Evolutionary conservation across 2,113 vertebrate species (phyloP), one percentile per base, ranked within the genome.

Genomic region (Coreoperca whiteheadi): DNA sequence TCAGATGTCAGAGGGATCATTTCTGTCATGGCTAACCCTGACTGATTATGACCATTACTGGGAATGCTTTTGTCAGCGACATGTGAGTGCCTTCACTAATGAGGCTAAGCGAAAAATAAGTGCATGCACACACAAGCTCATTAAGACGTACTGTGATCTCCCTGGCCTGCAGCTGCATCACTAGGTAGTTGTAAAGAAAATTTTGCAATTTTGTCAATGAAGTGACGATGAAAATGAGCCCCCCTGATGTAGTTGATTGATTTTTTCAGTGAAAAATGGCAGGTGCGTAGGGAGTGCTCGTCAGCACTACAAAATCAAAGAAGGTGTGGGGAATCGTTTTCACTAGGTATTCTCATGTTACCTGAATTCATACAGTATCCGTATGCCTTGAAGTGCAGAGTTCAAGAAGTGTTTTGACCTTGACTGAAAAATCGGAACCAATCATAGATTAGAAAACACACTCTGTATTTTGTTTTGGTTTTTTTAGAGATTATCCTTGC

Each of bases 141-240:
- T 93, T 93, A 90, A 79, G 88, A 81, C 56, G 37, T 81, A n/a
- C 82, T 79, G 50, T 85, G 87, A 91, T 92, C 85, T 86, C 66
- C 67, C 54, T 56, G 77, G 85, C 90, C 87, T 87, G 72, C 76
- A 84, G 93, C 85, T 80, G 81, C 74, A 91, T 85, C 79, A 87
- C 90, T 11, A n/a, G 90, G 84, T 80, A 77, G 85, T 88, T 90
- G 88, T 87, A 91, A 87, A 85, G 89, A 89, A 90, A 92, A 91
- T 92, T 91, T 93, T 84, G 77, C 76, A n/a, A n/a, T n/a, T n/a
- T n/a, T n/a, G 89, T 93, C 92, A 93, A 91, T 94, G 88, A 92
- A 92, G 89, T 81, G 89, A 94, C 95, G 92, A 95, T 95, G 92
- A 92, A 93, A 94, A 94, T 90, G 90, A 94, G 90, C n/a, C 81